Conservation (phyloP, 2,113 vertebrate genomes). For the Solenodon paradoxus region DNA sequence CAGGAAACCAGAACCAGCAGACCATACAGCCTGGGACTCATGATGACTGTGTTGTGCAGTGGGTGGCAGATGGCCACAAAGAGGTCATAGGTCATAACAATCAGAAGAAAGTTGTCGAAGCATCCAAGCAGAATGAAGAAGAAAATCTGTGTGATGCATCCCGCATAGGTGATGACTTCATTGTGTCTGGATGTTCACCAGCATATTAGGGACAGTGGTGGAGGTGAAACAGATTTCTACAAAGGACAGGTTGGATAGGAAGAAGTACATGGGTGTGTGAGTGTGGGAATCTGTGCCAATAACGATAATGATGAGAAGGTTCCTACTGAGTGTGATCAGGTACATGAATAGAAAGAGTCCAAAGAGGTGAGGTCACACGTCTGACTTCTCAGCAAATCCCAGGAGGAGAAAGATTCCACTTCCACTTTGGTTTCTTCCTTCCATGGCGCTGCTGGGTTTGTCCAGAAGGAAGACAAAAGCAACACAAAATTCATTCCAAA, state of each 20-base stretch:
- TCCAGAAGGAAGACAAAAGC: not conserved
- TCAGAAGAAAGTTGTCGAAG: constrained; percentile 48
- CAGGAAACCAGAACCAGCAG: constrained; percentile 10
- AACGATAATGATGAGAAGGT: constrained; percentile 32
- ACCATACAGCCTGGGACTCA: not conserved
- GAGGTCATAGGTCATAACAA: too few species aligned
- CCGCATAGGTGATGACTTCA: not conserved
- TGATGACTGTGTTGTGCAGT: too few species aligned
- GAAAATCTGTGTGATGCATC: constrained; percentile 17
- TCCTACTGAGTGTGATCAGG: not conserved
- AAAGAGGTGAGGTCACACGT: not conserved
- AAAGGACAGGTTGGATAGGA: constrained; percentile 44
- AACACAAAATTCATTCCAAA: not conserved
- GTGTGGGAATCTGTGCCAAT: not conserved
- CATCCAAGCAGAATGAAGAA: constrained; percentile 49
- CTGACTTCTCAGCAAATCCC: not conserved
- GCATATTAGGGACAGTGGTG: constrained; percentile 14
- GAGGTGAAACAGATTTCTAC: constrained; percentile 24
- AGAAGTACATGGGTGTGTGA: too few species aligned
- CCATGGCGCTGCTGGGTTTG: not conserved
- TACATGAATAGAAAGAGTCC: constrained; percentile 33
- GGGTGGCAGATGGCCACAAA: too few species aligned
- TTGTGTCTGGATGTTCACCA: not conserved
- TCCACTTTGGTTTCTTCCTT: constrained; percentile 39
- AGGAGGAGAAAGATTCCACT: constrained; percentile 18